Conservation (phyloP, 1,140 invertebrate species). For the Eurosta solidaginis region DNA sequence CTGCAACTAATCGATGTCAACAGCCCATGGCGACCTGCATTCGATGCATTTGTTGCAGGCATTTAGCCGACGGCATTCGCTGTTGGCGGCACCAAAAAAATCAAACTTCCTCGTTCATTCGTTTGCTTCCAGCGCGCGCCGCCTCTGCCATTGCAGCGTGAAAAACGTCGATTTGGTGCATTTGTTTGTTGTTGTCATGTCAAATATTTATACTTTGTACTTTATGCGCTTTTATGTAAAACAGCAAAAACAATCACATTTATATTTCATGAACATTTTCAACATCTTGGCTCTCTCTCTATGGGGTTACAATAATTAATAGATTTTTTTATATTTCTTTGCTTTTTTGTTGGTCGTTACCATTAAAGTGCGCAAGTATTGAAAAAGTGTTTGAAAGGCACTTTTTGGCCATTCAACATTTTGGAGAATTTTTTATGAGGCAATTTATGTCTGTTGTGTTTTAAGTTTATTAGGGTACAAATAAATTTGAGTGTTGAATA, state of each 20-base stretch:
- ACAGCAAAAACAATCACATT: neutral
- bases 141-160: neutral
- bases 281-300: neutral
- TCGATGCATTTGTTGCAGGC: neutral
- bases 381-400: neutral
- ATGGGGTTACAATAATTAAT: neutral
- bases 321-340: neutral
- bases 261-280: neutral
- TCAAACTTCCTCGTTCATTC: neutral
- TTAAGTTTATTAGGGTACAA: neutral
- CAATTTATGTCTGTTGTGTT: neutral
- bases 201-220: neutral
- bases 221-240: neutral
- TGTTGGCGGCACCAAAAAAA: too few relatives aligned
- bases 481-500: conserved; percentile 23
- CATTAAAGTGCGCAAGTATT: too few relatives aligned
- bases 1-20: neutral
- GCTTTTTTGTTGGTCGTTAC: neutral
- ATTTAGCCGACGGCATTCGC: neutral
- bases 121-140: too few relatives aligned
- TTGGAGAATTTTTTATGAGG: neutral
- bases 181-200: neutral
- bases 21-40: neutral
- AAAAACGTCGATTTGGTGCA: neutral
- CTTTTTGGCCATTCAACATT: neutral